A percentile compares a stretch with the other conserved stretches of the same genome.
phyloP scores from a whole-genome alignment of 1,140 invertebrate genomes.

The Leptinotarsa undecemlineata region DNA sequence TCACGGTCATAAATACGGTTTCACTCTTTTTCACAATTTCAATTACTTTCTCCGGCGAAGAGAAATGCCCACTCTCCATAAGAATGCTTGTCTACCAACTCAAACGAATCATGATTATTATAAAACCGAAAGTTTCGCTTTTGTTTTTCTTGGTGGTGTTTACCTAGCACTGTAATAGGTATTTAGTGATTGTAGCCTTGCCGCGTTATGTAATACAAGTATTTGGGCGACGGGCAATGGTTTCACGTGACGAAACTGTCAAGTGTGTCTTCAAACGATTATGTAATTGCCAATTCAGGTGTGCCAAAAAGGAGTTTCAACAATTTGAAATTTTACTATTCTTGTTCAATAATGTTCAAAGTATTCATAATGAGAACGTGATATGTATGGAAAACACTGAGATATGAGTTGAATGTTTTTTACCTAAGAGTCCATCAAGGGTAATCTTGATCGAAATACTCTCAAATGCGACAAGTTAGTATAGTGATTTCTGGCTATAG shows the following conservation, averaged over 20 bases:
- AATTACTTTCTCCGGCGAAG: constrained; percentile 14
- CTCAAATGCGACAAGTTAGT: too few relatives aligned
- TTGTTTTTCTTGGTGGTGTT: not conserved
- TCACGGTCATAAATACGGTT: constrained; percentile 18
- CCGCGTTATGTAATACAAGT: not conserved
- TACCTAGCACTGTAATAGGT: not conserved
- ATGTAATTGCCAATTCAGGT: not conserved
- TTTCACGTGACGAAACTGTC: constrained; percentile 5
- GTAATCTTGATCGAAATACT: too few relatives aligned
- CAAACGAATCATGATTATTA: not conserved
- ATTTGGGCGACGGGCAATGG: constrained; percentile 7
- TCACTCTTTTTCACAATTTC: constrained; percentile 22
- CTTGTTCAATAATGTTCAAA: too few relatives aligned
- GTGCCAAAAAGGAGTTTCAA: not conserved
- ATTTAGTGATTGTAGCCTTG: not conserved
- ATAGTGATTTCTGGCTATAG: too few relatives aligned
- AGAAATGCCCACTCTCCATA: constrained; percentile 11
- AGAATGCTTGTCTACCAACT: not conserved
- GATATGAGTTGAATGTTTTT: too few relatives aligned
- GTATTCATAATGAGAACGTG: too few relatives aligned
- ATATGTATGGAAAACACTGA: too few relatives aligned
- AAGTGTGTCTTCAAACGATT: not conserved
- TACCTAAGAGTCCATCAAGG: too few relatives aligned
- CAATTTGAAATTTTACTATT: too few relatives aligned
- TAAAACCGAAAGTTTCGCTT: constrained; percentile 8